Percentiles rank a stretch among this genome's conserved stretches.
phyloP scores from a whole-genome alignment of 2,113 vertebrate species.

The Halichoerus grypus region DNA sequence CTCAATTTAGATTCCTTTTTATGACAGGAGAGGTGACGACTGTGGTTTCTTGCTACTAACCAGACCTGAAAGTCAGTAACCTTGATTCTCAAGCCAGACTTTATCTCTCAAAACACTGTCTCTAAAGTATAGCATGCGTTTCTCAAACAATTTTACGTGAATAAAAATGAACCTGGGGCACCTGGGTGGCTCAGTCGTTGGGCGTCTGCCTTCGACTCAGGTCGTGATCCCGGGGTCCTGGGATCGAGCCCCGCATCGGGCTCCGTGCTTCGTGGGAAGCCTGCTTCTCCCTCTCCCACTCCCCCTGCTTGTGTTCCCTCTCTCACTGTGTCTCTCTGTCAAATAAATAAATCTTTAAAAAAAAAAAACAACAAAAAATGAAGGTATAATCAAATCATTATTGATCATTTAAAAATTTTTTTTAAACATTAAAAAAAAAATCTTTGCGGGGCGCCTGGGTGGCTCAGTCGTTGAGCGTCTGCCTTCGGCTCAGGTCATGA shows the following conservation, averaged over 20 bases:
- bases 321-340: no score
- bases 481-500: neutral
- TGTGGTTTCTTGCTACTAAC: neutral
- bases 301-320: no score
- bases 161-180: neutral
- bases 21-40: neutral
- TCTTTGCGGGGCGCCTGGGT: neutral
- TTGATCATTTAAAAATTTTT: neutral
- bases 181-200: no score
- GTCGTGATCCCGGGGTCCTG: no score
- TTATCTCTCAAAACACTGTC: neutral
- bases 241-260: no score
- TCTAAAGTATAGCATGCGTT: neutral
- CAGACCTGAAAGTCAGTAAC: neutral
- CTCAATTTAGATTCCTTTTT: conserved; percentile 2
- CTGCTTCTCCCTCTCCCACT: no score
- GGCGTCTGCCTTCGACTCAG: no score
- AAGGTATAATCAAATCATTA: neutral
- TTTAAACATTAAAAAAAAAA: neutral
- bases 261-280: no score
- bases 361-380: neutral
- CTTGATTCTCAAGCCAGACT: neutral
- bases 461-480: neutral
- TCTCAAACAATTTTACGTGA: conserved; percentile 18
- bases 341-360: no score